phyloP scores from a whole-genome alignment of 2,888 invertebrate species.

The Synergus itoensis region DNA sequence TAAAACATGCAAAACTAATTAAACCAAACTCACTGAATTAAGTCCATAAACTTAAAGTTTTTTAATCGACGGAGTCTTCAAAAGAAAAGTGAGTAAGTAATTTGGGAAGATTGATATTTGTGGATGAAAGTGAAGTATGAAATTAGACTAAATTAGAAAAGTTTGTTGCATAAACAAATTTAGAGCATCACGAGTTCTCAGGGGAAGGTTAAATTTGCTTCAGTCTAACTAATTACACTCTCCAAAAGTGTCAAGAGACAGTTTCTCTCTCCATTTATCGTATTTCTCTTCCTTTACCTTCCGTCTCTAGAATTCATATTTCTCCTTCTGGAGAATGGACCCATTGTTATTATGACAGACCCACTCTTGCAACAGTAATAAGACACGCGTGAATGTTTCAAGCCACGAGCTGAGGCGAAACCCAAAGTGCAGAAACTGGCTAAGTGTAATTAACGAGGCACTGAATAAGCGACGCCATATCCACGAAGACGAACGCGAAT shows the following conservation, averaged over 20 bases:
- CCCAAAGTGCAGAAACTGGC: conserved; percentile 35
- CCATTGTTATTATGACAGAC: conserved; percentile 36
- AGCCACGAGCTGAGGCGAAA: conserved; percentile 24
- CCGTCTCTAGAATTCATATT: conserved; percentile 28
- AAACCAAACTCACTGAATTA: background rate
- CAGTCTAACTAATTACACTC: conserved; percentile 21
- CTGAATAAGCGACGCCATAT: conserved; percentile 34
- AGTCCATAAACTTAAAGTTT: background rate
- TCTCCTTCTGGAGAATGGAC: conserved; percentile 32
- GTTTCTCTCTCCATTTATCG: conserved; percentile 21
- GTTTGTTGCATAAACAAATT: conserved; percentile 3
- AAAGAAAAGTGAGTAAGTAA: background rate
- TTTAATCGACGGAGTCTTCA: background rate
- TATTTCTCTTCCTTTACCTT: conserved; percentile 15
- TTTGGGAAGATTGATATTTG: conserved; percentile 11
- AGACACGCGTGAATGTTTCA: conserved; percentile 39
- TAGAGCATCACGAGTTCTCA: background rate
- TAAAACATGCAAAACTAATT: background rate
- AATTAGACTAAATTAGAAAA: conserved; percentile 1
- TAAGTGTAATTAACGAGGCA: conserved; percentile 40
- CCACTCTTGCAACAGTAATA: conserved; percentile 37
- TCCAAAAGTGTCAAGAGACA: conserved; percentile 16
- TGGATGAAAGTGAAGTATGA: background rate
- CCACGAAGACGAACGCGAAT: conserved; percentile 21
- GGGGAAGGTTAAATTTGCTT: background rate